Base-by-base conservation (phyloP, 2,888 invertebrate genomes). In the Morpho deidamia region DNA sequence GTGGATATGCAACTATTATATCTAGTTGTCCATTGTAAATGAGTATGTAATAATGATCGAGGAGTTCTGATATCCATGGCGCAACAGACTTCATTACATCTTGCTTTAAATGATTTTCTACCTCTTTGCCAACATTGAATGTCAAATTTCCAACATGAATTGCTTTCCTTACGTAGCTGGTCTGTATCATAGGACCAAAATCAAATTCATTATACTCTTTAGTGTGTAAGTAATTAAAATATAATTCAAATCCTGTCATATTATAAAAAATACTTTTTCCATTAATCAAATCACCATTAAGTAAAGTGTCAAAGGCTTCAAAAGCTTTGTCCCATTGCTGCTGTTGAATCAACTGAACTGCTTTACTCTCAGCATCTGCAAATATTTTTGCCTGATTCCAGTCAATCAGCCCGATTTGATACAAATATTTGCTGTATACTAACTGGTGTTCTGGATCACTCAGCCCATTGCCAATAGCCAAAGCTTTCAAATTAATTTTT, bases 21-120 rank as follows among this genome's bases (percentile, higher is more conserved):
- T 98, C 98, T 61, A 98, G 76, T 72, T 98, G 97, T 0, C 98
- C 98, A 72, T 94, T 97, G 76, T 97, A 98, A 57, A 97, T 91
- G 43, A 97, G 91, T 11, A 96, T 92, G 74, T 91, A 88, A 68
- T 94, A 95, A 64, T 92, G 80, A 38, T 92, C 87, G 0, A 95
- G 72, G 0, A 96, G 80, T 64, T 94, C 93, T 0, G 92, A 88
- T 52, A 96, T 84, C 92, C 93, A 93, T 0, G 92, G 91, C 7
- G 95, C 94, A 7, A 96, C 93, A 0, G 95, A 94, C 69, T 95
- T 92, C 94, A 97, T 95, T 0, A 97, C 90, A 76, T 98, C 98
- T 40, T 89, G 81, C 60, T 92, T 91, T 14, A 98, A 78, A 73
- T 94, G 91, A 7, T 88, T 68, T 73, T 96, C 95, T 0, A 97